phyloP scores from a whole-genome alignment of 2,113 vertebrate genomes.

The Nymphicus hollandicus region DNA sequence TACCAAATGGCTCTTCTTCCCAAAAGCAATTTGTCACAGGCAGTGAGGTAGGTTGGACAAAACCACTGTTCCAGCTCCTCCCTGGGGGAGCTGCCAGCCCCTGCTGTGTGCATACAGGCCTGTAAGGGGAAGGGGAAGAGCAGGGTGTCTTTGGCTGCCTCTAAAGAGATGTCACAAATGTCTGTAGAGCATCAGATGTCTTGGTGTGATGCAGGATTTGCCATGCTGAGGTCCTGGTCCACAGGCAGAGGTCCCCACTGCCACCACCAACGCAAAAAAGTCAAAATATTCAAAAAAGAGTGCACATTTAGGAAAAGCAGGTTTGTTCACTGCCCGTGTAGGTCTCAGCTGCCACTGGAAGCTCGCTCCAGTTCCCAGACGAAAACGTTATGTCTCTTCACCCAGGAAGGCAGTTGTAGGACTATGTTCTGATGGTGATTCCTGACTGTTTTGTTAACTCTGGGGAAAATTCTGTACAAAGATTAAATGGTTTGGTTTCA shows the following conservation, averaged over 20 bases:
- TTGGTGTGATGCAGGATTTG: neutral
- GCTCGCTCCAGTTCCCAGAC: neutral
- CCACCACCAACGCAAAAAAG: neutral
- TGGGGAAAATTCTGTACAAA: neutral
- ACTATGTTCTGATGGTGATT: neutral
- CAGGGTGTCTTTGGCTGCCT: neutral
- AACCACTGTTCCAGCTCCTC: neutral
- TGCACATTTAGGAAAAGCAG: neutral
- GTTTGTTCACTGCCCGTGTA: neutral
- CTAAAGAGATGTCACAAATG: neutral
- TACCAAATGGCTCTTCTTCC: neutral
- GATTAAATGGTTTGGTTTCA: neutral
- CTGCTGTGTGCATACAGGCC: neutral
- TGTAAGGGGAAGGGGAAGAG: neutral
- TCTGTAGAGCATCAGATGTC: neutral
- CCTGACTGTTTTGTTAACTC: neutral
- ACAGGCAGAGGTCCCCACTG: neutral
- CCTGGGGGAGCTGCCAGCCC: neutral
- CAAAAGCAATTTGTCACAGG: neutral
- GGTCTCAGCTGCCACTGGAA: neutral
- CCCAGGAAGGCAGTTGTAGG: neutral
- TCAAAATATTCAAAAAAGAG: fast-evolving
- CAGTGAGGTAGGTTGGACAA: neutral
- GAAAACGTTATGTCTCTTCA: neutral
- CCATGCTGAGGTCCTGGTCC: neutral